Percentiles rank a stretch among this genome's conserved stretches.
Evolutionary conservation across 2,113 vertebrate species (phyloP).

Genomic region (Microtus ochrogaster): DNA sequence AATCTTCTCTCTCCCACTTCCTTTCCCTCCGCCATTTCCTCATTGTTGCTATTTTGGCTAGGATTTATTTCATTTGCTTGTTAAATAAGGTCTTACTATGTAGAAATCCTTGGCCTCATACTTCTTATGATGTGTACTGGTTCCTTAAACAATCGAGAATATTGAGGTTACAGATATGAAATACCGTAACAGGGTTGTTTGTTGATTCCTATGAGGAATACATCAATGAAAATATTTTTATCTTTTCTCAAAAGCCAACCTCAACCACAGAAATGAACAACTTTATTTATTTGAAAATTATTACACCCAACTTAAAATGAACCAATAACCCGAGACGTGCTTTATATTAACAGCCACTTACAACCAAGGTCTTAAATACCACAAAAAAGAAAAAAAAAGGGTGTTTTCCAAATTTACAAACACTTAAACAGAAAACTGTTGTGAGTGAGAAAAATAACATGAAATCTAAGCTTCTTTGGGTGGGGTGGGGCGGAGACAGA

Average conservation of each 20-base stretch:
- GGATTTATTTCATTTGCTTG: background rate
- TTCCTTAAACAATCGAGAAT: background rate
- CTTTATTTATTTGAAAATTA: conserved; percentile 39
- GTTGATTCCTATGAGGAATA: background rate
- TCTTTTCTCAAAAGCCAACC: background rate
- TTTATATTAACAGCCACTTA: background rate
- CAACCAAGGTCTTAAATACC: background rate
- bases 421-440: too few species aligned
- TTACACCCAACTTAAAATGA: background rate
- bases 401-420: background rate
- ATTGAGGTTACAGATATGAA: background rate
- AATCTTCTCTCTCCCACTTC: too few species aligned
- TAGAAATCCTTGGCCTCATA: background rate
- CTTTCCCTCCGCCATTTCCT: too few species aligned
- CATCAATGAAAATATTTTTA: background rate
- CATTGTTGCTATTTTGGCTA: background rate
- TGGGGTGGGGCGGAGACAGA: background rate
- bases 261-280: background rate
- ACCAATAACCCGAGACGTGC: background rate
- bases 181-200: background rate
- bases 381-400: conserved; percentile 21
- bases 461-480: background rate
- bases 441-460: background rate
- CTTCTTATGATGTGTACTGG: background rate
- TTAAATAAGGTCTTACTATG: background rate